These are phyloP conservation scores for Argyresthia albistria DNA, from an alignment of 2,888 invertebrate genomes.

Conservation along the genomic window DNA sequence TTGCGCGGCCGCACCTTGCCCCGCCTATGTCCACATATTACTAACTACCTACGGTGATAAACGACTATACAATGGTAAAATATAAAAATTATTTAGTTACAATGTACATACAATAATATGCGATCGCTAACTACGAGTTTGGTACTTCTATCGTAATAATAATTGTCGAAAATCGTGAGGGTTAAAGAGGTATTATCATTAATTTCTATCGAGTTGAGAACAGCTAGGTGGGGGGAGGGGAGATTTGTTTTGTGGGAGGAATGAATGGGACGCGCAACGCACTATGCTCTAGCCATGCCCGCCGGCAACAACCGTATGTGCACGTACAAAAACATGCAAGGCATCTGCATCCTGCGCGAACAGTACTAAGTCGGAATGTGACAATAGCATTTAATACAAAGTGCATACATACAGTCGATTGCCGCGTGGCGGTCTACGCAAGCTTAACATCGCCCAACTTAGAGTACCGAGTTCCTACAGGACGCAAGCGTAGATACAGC, in stretches of 20 bases:
- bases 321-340: too few relatives aligned
- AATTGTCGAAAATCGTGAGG: conserved; percentile 41
- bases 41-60: conserved; percentile 60
- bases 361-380: neutral
- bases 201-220: conserved; percentile 44
- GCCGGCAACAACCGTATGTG: neutral
- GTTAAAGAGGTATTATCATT: conserved; percentile 24
- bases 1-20: conserved; percentile 30
- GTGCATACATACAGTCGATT: neutral
- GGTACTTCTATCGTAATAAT: conserved; percentile 61
- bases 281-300: conserved; percentile 27
- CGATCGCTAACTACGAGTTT: conserved; percentile 68
- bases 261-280: conserved; percentile 36
- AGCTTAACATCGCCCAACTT: conserved; percentile 26
- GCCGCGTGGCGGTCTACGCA: conserved; percentile 24
- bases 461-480: conserved; percentile 50
- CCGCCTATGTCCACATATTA: conserved; percentile 47
- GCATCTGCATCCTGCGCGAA: too few relatives aligned
- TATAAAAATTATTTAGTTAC: conserved; percentile 65
- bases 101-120: conserved; percentile 64
- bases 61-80: conserved; percentile 71
- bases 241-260: conserved; percentile 19
- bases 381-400: neutral
- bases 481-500: conserved; percentile 49
- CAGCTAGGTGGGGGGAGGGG: conserved; percentile 43